A percentile compares a stretch with the other conserved stretches of the same genome.
Evolutionary conservation across 2,113 vertebrate species (phyloP).

Genomic region (Lepus timidus): DNA sequence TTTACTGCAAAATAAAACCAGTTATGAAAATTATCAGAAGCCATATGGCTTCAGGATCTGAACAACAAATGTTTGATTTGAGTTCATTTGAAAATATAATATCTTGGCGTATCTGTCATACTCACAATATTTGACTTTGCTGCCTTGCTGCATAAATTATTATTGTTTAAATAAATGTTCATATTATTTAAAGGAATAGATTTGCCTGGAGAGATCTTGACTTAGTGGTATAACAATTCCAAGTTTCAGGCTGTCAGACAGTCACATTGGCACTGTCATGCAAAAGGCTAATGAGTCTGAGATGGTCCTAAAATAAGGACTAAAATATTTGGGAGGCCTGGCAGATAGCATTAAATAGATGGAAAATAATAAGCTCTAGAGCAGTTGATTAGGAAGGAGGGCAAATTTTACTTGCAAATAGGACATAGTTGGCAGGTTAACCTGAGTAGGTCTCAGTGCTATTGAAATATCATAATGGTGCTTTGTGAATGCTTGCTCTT

Average conservation of each 20-base stretch:
- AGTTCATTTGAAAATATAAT: conserved; percentile 8
- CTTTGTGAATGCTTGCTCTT: conserved; percentile 66
- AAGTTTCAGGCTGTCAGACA: conserved; percentile 72
- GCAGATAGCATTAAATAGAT: conserved; percentile 86
- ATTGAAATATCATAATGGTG: conserved; percentile 81
- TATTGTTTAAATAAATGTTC: conserved; percentile 50
- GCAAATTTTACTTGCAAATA: conserved; percentile 88
- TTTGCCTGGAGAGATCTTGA: conserved; percentile 71
- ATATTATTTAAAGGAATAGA: neutral
- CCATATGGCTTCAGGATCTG: neutral
- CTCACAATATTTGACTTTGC: conserved; percentile 43
- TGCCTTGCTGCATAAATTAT: conserved; percentile 29
- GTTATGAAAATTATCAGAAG: neutral
- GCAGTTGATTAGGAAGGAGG: conserved; percentile 84
- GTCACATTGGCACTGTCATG: conserved; percentile 77
- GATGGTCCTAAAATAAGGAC: conserved; percentile 80
- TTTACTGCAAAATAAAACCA: neutral
- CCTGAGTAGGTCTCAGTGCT: conserved; percentile 80
- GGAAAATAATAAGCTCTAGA: conserved; percentile 86
- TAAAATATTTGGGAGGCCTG: conserved; percentile 82
- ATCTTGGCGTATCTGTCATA: neutral
- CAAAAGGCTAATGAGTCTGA: conserved; percentile 84
- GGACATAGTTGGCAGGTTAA: conserved; percentile 84
- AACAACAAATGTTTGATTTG: conserved; percentile 33
- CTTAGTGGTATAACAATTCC: conserved; percentile 52